Percentiles rank a stretch among this genome's conserved stretches.
Evolutionary conservation across 2,888 invertebrate genomes (phyloP).

Genomic region (Microplitis manilae): DNA sequence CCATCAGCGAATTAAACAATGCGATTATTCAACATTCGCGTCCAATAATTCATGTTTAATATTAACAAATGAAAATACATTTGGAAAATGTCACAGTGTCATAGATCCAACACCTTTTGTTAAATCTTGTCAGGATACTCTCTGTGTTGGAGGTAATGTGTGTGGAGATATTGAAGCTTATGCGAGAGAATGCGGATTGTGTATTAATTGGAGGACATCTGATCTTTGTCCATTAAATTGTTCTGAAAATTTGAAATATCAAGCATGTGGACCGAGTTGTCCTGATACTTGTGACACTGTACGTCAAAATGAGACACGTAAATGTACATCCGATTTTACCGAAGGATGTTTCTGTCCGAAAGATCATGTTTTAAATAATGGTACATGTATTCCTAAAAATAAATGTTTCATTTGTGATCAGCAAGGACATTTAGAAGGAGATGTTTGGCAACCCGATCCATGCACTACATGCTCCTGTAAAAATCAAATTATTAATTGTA

Average conservation of each 20-base stretch:
- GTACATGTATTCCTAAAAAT: constrained; percentile 80
- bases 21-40: constrained; percentile 71
- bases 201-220: constrained; percentile 80
- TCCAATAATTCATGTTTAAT: constrained; percentile 80
- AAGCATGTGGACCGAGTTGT: constrained; percentile 74
- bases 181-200: constrained; percentile 83
- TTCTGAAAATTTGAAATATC: constrained; percentile 73
- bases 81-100: constrained; percentile 82
- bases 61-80: constrained; percentile 75
- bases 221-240: constrained; percentile 80
- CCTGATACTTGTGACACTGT: constrained; percentile 80
- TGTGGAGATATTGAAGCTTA: constrained; percentile 82
- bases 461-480: constrained; percentile 84
- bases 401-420: constrained; percentile 84
- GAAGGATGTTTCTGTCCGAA: constrained; percentile 92
- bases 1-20: constrained; percentile 64
- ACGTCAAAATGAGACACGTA: constrained; percentile 68
- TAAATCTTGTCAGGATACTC: constrained; percentile 80
- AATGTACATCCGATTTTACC: constrained; percentile 73
- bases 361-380: constrained; percentile 80
- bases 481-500: constrained; percentile 75
- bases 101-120: constrained; percentile 81
- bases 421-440: constrained; percentile 79
- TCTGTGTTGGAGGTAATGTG: constrained; percentile 76
- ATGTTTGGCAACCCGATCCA: constrained; percentile 79